phyloP scores from a whole-genome alignment of 2,113 vertebrate species.

The Zosterops japonicus region DNA sequence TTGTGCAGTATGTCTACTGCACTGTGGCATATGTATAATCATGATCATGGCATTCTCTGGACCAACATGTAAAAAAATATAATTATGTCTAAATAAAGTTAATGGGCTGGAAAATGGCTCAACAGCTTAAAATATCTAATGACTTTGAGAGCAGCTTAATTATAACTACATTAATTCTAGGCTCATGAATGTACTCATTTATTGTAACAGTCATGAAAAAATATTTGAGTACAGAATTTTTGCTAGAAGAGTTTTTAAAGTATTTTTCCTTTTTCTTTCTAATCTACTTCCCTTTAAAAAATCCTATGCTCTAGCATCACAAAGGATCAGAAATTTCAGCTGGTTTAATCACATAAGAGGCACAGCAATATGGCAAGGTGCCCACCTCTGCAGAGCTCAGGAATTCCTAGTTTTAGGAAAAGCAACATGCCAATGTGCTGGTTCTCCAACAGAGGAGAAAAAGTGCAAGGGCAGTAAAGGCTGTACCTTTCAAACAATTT shows the following conservation, averaged over 20 bases:
- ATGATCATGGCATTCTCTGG: background rate
- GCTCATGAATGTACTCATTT: background rate
- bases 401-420: background rate
- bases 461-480: background rate
- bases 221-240: background rate
- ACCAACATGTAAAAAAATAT: constrained; percentile 21
- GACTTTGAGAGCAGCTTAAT: constrained; percentile 26
- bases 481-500: background rate
- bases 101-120: constrained; percentile 51
- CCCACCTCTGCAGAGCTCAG: background rate
- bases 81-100: constrained; percentile 43
- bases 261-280: background rate
- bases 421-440: background rate
- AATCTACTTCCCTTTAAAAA: background rate
- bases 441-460: background rate
- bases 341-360: background rate
- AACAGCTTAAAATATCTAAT: constrained; percentile 43
- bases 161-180: constrained; percentile 21
- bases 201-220: background rate
- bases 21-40: background rate
- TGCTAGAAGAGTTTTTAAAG: background rate
- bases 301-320: background rate
- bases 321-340: background rate
- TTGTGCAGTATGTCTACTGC: background rate
- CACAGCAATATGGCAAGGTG: background rate